Conservation (phyloP, 2,113 vertebrate genomes). For the Elephas maximus region DNA sequence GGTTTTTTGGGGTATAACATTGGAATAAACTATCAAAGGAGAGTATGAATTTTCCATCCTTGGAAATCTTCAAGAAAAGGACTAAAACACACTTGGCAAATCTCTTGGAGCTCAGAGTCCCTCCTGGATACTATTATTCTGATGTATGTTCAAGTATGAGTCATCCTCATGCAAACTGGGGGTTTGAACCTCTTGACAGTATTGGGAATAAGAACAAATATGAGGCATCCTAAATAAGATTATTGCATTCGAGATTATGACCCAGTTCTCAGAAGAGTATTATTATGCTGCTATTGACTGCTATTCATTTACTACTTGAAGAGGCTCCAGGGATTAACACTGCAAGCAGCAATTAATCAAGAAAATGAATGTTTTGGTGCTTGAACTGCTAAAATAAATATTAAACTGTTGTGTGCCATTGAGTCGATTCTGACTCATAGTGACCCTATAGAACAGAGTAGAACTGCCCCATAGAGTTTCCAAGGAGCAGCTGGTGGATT, state of each 20-base stretch:
- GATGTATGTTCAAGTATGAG: neutral
- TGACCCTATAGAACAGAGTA: no score
- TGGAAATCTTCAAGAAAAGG: constrained; percentile 26
- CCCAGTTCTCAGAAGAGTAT: neutral
- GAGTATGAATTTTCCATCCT: neutral
- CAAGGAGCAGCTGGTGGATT: no score
- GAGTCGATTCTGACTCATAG: no score
- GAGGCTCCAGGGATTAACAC: neutral
- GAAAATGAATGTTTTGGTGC: neutral
- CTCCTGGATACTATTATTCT: neutral
- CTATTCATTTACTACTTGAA: neutral
- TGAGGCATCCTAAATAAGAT: neutral
- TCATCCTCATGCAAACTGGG: neutral
- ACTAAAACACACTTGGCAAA: neutral
- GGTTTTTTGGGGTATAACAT: neutral
- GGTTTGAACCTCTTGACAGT: neutral
- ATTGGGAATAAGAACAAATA: neutral
- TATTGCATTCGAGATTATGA: neutral
- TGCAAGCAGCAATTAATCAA: neutral
- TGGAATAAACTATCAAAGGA: neutral
- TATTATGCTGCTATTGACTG: neutral
- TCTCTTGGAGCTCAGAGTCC: neutral
- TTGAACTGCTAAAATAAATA: neutral
- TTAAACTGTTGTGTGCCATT: neutral
- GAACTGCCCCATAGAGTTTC: no score